Evolutionary conservation across 2,113 vertebrate species (phyloP).

Genomic region (Platanista minor): DNA sequence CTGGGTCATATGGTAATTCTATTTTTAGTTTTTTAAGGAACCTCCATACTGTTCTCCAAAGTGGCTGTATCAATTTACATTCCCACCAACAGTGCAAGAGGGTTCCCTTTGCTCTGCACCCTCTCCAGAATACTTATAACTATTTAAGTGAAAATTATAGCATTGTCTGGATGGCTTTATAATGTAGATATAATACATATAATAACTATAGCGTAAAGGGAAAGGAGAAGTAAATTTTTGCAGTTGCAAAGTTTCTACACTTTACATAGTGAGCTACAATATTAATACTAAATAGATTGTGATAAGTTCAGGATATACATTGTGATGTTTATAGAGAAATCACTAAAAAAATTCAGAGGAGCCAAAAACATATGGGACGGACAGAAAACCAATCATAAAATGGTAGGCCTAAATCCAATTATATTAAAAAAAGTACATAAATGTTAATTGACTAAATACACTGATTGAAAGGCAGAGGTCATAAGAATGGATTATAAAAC

Average conservation of each 20-base stretch:
- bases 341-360: not conserved
- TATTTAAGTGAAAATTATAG: not conserved
- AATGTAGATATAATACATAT: not conserved
- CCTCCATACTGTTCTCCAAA: too few species aligned
- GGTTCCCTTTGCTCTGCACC: too few species aligned
- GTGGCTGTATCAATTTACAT: too few species aligned
- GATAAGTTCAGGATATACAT: not conserved
- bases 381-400: not conserved
- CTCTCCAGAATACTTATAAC: too few species aligned
- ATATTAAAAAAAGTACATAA: not conserved
- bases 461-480: not conserved
- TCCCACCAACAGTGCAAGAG: too few species aligned
- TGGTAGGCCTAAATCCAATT: not conserved
- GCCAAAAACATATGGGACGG: not conserved
- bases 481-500: not conserved
- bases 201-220: too few species aligned
- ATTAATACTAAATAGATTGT: not conserved
- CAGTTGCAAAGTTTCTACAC: not conserved
- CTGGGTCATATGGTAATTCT: too few species aligned
- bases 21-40: too few species aligned
- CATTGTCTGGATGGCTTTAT: not conserved
- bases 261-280: not conserved
- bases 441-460: not conserved
- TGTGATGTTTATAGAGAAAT: not conserved
- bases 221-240: not conserved